Percentiles rank a stretch among this genome's conserved stretches.
Evolutionary conservation across 2,113 vertebrate species (phyloP).

Genomic region (Pomatostomus ruficeps): DNA sequence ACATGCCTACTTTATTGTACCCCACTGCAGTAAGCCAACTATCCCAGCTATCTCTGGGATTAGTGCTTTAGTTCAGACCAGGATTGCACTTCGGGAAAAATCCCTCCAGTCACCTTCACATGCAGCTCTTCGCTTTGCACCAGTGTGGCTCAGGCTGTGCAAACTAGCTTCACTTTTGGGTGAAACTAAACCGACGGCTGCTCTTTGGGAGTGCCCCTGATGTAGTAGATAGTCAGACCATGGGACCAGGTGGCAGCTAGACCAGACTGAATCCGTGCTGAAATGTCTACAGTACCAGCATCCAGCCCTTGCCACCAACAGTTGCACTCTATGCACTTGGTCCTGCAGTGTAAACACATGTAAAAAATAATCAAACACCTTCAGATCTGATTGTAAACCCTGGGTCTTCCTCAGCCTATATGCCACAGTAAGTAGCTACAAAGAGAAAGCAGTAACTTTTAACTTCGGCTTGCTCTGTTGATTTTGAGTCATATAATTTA

Average conservation of each 20-base stretch:
- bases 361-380: neutral
- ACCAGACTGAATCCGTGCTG: neutral
- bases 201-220: neutral
- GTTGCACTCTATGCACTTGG: neutral
- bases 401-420: neutral
- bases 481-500: slow-evolving; percentile 28
- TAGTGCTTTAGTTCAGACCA: neutral
- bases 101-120: neutral
- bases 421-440: neutral
- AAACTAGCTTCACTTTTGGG: neutral
- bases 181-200: neutral
- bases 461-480: neutral
- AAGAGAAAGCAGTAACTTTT: neutral
- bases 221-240: neutral
- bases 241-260: neutral
- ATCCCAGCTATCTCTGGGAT: neutral
- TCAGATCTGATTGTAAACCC: neutral
- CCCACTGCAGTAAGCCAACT: neutral
- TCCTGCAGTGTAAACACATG: neutral
- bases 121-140: neutral
- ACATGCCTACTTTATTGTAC: neutral
- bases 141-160: neutral
- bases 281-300: accelerated
- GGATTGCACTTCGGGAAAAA: neutral
- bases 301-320: neutral